Base-by-base conservation (phyloP, 2,113 vertebrate genomes). In the Poeciliopsis turrubarensis region DNA sequence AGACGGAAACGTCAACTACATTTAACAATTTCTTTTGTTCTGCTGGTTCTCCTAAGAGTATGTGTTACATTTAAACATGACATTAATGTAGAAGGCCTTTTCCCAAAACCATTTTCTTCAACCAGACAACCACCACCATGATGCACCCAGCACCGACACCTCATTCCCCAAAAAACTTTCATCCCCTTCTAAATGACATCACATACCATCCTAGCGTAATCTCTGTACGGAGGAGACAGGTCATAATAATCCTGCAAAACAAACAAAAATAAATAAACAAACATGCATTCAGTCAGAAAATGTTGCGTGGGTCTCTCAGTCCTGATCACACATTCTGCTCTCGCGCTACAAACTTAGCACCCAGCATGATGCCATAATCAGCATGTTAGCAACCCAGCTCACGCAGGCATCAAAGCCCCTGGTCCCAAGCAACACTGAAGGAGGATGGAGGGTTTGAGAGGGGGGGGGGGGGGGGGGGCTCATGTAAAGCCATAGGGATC, bases 131-230 rank as follows among this genome's bases (percentile, higher is more conserved):
- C 80, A 62, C 64, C 84, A 90, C 82, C 84, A 75, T 60, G 26
- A 77, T 34, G 32, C 7, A 83, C 27, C 77, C 75, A 83, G 44
- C 78, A 87, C 77, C 77, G 70, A 12, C 72, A 77, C 68, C 78
- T 78, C 60, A 80, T n/a, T 32, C 61, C 31, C 67, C 34, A 37
- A 63, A 78, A 73, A 82, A 54, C 32, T 78, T 70, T 67, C 47
- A 67, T 34, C 60, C 66, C 39, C 60, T 61, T 25, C 81, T 64
- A 65, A 66, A 75, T 9, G 1, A 61, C 81, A 76, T 88, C 83
- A 92, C 92, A 83, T 92, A 92, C 92, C 92, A 63, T 89, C 78
- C 89, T 83, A 82, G 77, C 82, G 89, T 92, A 93, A 92, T 91
- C 84, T 81, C 77, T 77, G 86, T 90, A 92, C 1, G 90, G 91